Base-by-base conservation (phyloP, 2,797 vertebrate species). In the Loris lydekkerianus region DNA sequence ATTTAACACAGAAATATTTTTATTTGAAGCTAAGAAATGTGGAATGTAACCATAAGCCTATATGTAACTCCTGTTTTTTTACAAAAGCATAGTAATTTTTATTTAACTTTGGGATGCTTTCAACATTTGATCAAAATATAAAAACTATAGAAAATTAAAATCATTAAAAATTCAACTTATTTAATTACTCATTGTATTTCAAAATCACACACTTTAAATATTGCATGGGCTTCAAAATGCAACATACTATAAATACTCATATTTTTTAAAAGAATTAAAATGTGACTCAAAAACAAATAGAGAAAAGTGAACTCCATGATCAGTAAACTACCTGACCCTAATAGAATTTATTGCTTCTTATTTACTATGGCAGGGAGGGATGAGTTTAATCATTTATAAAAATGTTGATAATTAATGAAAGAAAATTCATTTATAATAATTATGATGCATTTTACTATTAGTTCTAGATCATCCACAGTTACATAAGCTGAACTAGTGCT, bases 141-240 rank as follows among this genome's bases (percentile, higher is more conserved):
- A 97, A 97, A 73, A 94, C 25, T 56, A 67, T 31, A 97, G 83
- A 95, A 97, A 97, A 96, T 93, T 95, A 96, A 98, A 97, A 20
- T 81, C 29, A 97, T 96, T 97, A 97, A 98, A 97, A 98, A 96
- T 53, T 93, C 82, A 98, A 96, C 23, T 58, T 73, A 60, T 85
- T 97, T 95, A 96, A 98, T 98, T 96, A 98, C 94, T 97, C 67
- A 93, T 37, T 92, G 77, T 15, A 94, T 95, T 97, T 97, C 63
- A 96, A 98, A 98, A 95, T 96, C 96, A 95, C 18, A 6, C 2
- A 43, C 37, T 97, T 95, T 60, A 96, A 96, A 97, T 92, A 97
- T 7, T 92, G 56, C 97, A 84, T 9, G 96, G 46, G 76, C 29
- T 98, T 88, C 49, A 96, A 98, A 97, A 91, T n/a, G 3, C 76